Evolutionary conservation across 1,140 invertebrate species (phyloP).

Genomic region (Polypedilum pembai): DNA sequence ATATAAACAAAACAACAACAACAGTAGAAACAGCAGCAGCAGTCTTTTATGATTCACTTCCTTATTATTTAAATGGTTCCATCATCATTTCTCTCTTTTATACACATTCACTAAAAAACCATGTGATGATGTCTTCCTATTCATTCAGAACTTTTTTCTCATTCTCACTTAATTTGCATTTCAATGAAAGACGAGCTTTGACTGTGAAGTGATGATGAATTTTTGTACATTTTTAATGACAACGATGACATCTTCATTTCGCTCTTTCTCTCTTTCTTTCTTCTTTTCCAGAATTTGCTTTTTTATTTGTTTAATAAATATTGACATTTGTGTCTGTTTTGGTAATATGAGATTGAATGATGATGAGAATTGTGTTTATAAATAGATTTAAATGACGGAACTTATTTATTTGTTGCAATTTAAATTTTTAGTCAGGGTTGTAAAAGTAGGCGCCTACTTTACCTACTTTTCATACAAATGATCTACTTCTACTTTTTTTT

Average conservation of each 20-base stretch:
- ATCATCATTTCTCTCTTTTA: background rate
- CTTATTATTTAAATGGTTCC: slow-evolving; percentile 13
- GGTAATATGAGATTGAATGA: too few relatives aligned
- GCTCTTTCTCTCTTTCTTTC: background rate
- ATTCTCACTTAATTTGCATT: background rate
- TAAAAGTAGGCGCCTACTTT: too few relatives aligned
- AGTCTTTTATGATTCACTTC: slow-evolving; percentile 8
- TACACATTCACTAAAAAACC: background rate
- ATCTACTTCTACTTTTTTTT: too few relatives aligned
- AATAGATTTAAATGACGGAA: too few relatives aligned
- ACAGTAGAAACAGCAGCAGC: background rate
- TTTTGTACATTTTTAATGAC: background rate
- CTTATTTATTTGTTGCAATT: too few relatives aligned
- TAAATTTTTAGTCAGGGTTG: too few relatives aligned
- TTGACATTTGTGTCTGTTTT: too few relatives aligned
- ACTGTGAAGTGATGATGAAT: background rate
- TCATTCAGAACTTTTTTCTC: slow-evolving; percentile 3
- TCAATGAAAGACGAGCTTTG: background rate
- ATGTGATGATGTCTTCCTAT: slow-evolving; percentile 16
- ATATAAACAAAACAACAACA: background rate
- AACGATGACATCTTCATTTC: background rate
- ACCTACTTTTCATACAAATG: too few relatives aligned
- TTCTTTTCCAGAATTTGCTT: background rate
- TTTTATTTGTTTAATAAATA: background rate
- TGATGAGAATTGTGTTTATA: too few relatives aligned